Evolutionary conservation across 2,113 vertebrate genomes (phyloP).

Genomic region (Myiagra hebetior): DNA sequence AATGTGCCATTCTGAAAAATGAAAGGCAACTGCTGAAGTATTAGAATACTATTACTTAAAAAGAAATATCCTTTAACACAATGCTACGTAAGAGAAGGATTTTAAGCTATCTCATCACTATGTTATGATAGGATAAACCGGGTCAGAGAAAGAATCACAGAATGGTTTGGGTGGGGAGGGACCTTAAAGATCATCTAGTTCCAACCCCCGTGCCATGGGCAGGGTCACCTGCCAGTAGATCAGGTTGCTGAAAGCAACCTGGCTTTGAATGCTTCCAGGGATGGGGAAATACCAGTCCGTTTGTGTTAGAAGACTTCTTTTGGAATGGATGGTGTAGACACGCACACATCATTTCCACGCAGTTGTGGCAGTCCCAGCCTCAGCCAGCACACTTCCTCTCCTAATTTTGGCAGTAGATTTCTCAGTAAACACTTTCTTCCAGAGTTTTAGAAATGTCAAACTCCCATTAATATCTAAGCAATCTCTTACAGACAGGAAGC

Average conservation of each 20-base stretch:
- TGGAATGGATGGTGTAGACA: neutral
- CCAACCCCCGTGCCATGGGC: neutral
- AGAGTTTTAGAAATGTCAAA: neutral
- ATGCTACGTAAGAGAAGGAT: neutral
- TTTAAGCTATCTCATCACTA: neutral
- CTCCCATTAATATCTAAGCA: neutral
- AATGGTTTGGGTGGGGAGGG: neutral
- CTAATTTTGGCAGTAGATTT: neutral
- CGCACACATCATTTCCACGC: rapidly evolving
- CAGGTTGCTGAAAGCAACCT: neutral
- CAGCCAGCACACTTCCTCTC: neutral
- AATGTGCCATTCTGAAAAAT: slow-evolving; percentile 3
- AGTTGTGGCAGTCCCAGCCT: neutral
- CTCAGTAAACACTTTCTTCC: neutral
- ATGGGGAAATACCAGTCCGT: too few relatives aligned
- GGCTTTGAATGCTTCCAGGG: neutral
- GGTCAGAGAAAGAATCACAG: neutral
- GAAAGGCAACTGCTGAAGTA: neutral
- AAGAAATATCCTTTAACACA: neutral
- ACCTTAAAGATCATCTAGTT: neutral
- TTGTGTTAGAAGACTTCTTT: neutral
- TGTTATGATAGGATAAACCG: neutral
- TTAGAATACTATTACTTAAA: neutral
- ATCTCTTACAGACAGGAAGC: neutral
- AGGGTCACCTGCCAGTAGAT: neutral